These are phyloP conservation scores for Lasioglossum figueresi DNA, from an alignment of 2,888 invertebrate species.

Conservation along the genomic window DNA sequence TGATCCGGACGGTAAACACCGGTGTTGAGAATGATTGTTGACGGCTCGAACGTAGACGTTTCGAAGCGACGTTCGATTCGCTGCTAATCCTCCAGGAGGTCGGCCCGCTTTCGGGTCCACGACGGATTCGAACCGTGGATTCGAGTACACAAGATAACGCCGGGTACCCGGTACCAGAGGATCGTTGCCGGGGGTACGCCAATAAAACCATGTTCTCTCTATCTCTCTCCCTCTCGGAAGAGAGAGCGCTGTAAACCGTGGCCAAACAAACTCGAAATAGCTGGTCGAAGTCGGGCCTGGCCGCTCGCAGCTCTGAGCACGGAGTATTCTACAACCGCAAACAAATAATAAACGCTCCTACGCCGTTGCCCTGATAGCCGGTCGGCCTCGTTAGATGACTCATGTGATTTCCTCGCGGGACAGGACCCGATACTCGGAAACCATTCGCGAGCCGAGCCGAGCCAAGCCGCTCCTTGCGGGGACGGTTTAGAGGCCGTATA, in stretches of 20 bases:
- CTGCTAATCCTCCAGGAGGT: slow-evolving; percentile 25
- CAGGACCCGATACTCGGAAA: slow-evolving; percentile 23
- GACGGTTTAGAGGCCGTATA: slow-evolving; percentile 7
- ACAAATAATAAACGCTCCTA: slow-evolving; percentile 68
- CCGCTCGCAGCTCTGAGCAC: slow-evolving; percentile 24
- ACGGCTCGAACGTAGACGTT: not conserved
- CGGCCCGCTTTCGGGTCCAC: not conserved
- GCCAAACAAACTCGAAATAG: slow-evolving; percentile 77
- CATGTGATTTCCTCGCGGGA: slow-evolving; percentile 49
- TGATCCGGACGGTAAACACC: slow-evolving; percentile 78
- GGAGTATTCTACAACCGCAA: slow-evolving; percentile 59
- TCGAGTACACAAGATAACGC: slow-evolving; percentile 68
- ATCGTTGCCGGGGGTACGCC: slow-evolving; percentile 49
- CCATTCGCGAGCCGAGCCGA: slow-evolving; percentile 4
- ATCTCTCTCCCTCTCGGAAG: slow-evolving; percentile 56
- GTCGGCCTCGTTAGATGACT: slow-evolving; percentile 50
- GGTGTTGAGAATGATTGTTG: slow-evolving; percentile 21
- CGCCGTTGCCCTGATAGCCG: slow-evolving; percentile 43
- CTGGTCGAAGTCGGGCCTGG: slow-evolving; percentile 41
- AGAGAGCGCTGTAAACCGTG: slow-evolving; percentile 68
- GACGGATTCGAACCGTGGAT: slow-evolving; percentile 8
- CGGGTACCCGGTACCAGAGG: slow-evolving; percentile 31
- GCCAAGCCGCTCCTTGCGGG: slow-evolving; percentile 4
- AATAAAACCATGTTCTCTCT: slow-evolving; percentile 64
- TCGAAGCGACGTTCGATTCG: slow-evolving; percentile 4